Evolutionary conservation across 2,113 vertebrate species (phyloP).

Genomic region (Cyphomyrus plagiostoma): DNA sequence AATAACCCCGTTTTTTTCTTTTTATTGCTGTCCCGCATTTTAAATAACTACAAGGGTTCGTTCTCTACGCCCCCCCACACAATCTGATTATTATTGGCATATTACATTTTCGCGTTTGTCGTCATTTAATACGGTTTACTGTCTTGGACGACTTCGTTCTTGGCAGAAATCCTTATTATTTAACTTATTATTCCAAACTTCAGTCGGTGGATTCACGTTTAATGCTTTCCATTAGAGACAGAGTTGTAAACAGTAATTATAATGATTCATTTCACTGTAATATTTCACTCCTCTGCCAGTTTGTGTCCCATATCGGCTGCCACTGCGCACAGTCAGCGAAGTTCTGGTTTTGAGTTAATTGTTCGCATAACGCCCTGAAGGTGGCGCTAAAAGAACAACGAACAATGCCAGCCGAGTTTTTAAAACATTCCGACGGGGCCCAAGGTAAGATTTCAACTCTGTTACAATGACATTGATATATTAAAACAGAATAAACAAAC

Average conservation of each 20-base stretch:
- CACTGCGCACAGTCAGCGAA: background rate
- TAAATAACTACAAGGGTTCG: background rate
- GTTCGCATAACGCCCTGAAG: conserved; percentile 48
- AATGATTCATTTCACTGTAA: background rate
- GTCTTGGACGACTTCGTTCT: background rate
- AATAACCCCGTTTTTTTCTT: background rate
- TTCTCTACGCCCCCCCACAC: background rate
- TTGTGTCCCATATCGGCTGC: background rate
- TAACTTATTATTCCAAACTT: background rate
- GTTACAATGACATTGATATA: background rate
- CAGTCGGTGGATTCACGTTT: background rate
- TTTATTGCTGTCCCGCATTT: background rate
- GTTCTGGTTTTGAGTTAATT: background rate
- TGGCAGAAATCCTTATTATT: background rate
- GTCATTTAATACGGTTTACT: background rate
- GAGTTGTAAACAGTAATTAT: background rate
- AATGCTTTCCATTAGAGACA: background rate
- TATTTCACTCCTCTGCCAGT: background rate
- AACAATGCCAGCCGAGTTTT: conserved; percentile 29
- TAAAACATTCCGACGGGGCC: background rate
- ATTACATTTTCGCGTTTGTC: background rate
- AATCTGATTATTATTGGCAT: background rate
- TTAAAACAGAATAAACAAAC: background rate
- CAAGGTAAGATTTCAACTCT: background rate
- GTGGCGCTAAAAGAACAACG: conserved; percentile 61